Percentiles rank a stretch among this genome's conserved stretches.
phyloP scores from a whole-genome alignment of 2,797 vertebrate genomes.

The Enteromius unitaeniatus region DNA sequence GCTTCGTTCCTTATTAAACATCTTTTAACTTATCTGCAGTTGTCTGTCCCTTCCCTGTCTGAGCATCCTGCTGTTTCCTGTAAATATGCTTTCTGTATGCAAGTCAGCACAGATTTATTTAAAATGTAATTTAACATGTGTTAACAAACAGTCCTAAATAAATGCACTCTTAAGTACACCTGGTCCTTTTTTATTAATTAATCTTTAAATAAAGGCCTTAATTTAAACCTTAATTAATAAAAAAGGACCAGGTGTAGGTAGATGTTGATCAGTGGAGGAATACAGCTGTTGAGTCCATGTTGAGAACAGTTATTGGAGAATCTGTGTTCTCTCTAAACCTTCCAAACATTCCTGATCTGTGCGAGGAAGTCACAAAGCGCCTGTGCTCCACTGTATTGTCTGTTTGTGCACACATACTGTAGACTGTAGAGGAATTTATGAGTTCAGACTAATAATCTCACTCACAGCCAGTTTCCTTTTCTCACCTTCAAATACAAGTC shows the following conservation, averaged over 20 bases:
- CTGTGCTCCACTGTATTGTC: background rate
- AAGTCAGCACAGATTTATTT: background rate
- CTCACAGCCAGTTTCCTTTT: background rate
- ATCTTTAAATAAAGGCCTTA: background rate
- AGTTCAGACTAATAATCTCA: background rate
- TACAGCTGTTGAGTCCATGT: background rate
- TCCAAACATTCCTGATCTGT: slow-evolving; percentile 52
- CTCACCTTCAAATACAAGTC: background rate
- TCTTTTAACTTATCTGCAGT: too few relatives aligned
- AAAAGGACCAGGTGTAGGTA: background rate
- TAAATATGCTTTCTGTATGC: background rate
- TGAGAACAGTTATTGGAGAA: slow-evolving; percentile 5
- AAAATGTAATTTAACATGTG: background rate
- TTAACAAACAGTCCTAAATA: too few relatives aligned
- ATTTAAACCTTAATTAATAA: too few relatives aligned
- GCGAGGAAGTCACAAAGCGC: slow-evolving; percentile 15
- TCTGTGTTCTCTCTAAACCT: slow-evolving; percentile 43
- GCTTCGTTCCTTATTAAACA: too few relatives aligned
- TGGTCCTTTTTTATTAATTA: background rate
- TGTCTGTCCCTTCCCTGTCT: too few relatives aligned
- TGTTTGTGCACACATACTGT: background rate
- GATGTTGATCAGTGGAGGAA: background rate
- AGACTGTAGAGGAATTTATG: slow-evolving; percentile 17
- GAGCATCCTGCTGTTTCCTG: too few relatives aligned
- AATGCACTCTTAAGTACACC: background rate